Conservation (phyloP, 2,888 invertebrate genomes). For the Lymantria dispar region DNA sequence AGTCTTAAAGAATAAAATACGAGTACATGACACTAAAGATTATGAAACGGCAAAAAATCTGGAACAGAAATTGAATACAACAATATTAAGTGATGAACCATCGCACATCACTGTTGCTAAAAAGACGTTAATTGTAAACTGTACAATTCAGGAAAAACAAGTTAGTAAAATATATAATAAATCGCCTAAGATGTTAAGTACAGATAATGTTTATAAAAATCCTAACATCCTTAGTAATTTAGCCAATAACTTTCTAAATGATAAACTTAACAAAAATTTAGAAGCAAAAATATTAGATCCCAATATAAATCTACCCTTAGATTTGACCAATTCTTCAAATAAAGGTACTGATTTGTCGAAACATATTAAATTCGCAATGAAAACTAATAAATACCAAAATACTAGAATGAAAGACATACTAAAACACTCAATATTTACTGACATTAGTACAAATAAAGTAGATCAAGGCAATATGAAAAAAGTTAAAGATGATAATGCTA, state of each 20-base stretch:
- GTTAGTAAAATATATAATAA: background rate
- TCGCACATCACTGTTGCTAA: background rate
- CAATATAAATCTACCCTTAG: background rate
- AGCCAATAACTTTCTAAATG: background rate
- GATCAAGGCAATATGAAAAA: background rate
- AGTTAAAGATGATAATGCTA: background rate
- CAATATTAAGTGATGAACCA: background rate
- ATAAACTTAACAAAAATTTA: background rate
- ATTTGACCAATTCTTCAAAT: background rate
- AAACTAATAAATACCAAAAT: background rate
- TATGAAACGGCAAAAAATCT: background rate
- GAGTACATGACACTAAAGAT: background rate
- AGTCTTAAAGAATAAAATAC: background rate
- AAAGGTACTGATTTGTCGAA: background rate
- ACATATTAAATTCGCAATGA: background rate
- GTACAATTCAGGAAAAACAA: background rate
- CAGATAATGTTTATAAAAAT: background rate
- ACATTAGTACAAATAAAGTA: background rate
- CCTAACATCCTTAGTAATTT: background rate
- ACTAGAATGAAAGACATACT: background rate
- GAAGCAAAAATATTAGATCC: background rate
- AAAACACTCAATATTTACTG: background rate
- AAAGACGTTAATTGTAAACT: background rate
- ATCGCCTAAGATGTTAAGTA: background rate
- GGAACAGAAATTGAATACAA: background rate